Base-by-base conservation (phyloP, 2,113 vertebrate species). In the Rhagologus leucostigma region DNA sequence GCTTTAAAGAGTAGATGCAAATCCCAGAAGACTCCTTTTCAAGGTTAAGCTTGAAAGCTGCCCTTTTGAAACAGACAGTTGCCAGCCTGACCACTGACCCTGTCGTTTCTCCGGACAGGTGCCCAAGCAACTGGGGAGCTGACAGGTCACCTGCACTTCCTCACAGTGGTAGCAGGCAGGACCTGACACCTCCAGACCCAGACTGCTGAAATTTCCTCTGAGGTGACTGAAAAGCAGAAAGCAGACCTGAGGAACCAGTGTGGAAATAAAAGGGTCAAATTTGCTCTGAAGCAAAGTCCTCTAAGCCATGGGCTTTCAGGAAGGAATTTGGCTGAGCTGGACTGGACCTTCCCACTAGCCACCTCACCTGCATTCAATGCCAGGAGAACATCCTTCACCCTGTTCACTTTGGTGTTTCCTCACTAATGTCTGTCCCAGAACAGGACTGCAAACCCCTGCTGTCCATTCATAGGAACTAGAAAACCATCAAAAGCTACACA, bases 31-130 rank as follows among this genome's bases (percentile, higher is more conserved):
- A 62, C 42, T 77, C 42, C 26, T 92, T 78, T 74, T 84, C 49
- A 65, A 90, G 77, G 89, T 89, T 97, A 94, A 95, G 20, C 42
- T 93, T 92, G 93, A 96, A 89, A 92, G 69, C 23, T 94, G 76
- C 74, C 84, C 53, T 95, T 93, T 93, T 52, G 79, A 93, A 93
- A 73, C 1, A 19, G 74, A 59, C 87, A 94, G 67, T 74, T 95
- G 75, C 55, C 95, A 92, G 84, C 44, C 73, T 91, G 81, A 95
- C 95, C 75, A 42, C 65, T 80, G 85, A 95, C 94, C 56, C 42
- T 19, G 1, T 46, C 0, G 1, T 65, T 92, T 52, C 75, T 90
- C 84, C 0, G 15, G 64, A 68, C 63, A 60, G 19, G 18, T 41
- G 17, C 62, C 53, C 39, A 55, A 93, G 67, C 56, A 83, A 37